A percentile compares a stretch with the other conserved stretches of the same genome.
Conservation (phyloP, 64 coral and sea anemone species). For the Montipora capricornis region DNA sequence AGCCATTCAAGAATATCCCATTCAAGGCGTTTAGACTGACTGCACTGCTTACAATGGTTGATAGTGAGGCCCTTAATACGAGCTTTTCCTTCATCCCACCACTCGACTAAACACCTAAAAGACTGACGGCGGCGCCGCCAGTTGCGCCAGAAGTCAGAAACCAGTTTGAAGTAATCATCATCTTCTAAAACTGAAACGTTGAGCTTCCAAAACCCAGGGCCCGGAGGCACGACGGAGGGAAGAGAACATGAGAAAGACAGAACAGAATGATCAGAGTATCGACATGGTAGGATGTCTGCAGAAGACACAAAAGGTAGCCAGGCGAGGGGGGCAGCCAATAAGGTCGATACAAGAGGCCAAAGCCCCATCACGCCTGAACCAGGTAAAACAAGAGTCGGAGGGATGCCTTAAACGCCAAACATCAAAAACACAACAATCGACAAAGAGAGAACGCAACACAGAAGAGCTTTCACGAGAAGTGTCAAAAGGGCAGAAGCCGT, state of each 20-base stretch:
- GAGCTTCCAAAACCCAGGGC: constrained; percentile 32
- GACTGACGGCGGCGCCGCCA: not conserved
- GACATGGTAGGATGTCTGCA: not conserved
- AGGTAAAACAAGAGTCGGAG: not conserved
- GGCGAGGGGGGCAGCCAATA: not conserved
- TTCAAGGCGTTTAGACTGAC: too few species aligned
- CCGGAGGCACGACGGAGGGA: not conserved
- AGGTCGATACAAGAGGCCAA: not conserved
- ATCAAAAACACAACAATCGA: not conserved
- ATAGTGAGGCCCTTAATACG: not conserved
- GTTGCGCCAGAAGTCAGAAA: not conserved
- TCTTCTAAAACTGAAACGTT: constrained; percentile 5
- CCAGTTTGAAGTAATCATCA: not conserved
- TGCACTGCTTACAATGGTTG: too few species aligned
- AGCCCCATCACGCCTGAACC: not conserved
- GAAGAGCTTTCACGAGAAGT: not conserved
- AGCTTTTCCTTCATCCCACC: constrained; percentile 11
- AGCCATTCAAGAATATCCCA: too few species aligned
- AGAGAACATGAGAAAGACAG: not conserved
- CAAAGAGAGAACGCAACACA: not conserved
- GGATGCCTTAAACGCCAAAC: not conserved
- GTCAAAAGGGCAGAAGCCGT: not conserved
- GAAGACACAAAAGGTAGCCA: not conserved
- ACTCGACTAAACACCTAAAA: not conserved
- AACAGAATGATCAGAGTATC: constrained; percentile 55